Conservation (phyloP, 2,888 invertebrate genomes). For the Caenorhabditis imperialis region DNA sequence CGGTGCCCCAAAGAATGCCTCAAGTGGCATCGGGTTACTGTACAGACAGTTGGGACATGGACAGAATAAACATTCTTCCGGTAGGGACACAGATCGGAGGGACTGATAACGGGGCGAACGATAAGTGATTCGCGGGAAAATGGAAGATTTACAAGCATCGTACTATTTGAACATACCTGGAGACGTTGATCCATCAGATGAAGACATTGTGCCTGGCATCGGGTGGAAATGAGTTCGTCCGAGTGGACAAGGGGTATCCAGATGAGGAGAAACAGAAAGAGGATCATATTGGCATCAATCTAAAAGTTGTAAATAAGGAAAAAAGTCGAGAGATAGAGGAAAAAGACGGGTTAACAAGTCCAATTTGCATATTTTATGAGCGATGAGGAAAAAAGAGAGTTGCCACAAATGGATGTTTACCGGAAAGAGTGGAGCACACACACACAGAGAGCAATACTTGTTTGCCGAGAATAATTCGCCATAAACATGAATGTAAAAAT, state of each 20-base stretch:
- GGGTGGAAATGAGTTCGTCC: conserved; percentile 68
- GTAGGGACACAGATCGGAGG: conserved; percentile 2
- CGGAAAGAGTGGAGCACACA: not conserved
- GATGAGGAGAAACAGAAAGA: conserved; percentile 11
- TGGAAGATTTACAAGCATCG: conserved; percentile 15
- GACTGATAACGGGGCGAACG: conserved; percentile 5
- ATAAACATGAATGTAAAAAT: no score
- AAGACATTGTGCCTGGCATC: conserved; percentile 75
- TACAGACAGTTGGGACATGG: not conserved
- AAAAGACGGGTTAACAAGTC: conserved; percentile 41
- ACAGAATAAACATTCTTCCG: conserved; percentile 30
- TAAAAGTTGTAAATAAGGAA: not conserved
- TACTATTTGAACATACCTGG: conserved; percentile 59
- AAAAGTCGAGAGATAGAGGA: conserved; percentile 9
- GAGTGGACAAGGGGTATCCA: not conserved
- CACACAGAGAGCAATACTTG: no score
- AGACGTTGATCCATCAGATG: conserved; percentile 67
- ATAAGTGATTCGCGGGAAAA: conserved; percentile 3
- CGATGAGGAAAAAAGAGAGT: not conserved
- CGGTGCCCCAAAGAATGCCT: no score
- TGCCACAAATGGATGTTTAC: conserved; percentile 12
- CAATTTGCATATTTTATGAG: conserved; percentile 52
- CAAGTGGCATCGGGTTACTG: conserved; percentile 17
- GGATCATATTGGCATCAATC: conserved; percentile 4
- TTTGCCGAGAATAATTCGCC: no score